Evolutionary conservation across 2,888 invertebrate genomes (phyloP).

Genomic region (Dryocosmus kuriphilus): DNA sequence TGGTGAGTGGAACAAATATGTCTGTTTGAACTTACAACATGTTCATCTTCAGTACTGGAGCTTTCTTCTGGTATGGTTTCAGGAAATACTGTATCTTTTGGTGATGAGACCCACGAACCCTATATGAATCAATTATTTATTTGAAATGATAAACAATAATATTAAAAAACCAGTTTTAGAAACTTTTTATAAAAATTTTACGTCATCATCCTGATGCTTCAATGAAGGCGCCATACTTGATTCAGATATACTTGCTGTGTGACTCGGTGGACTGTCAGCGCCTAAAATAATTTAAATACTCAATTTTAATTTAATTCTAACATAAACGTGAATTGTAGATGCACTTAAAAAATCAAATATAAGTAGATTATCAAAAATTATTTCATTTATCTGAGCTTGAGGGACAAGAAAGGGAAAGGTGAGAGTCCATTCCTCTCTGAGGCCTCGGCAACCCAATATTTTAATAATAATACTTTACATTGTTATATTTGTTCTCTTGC

Average conservation of each 20-base stretch:
- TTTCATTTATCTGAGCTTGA: too few species aligned
- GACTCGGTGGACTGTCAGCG: conserved; percentile 83
- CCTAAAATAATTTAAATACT: conserved; percentile 61
- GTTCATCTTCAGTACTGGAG: conserved; percentile 94
- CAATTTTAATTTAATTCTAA: neutral
- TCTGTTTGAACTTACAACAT: conserved; percentile 82
- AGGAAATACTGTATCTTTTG: conserved; percentile 92
- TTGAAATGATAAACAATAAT: conserved; percentile 29
- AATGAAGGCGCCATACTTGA: conserved; percentile 76
- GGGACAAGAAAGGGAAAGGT: too few species aligned
- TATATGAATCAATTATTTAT: conserved; percentile 68
- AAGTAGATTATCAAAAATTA: too few species aligned
- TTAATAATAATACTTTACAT: too few species aligned
- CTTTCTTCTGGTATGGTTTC: conserved; percentile 96
- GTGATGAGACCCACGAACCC: conserved; percentile 89
- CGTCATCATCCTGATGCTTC: conserved; percentile 82
- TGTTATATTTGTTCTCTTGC: too few species aligned
- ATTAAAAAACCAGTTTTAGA: too few species aligned
- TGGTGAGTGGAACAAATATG: neutral
- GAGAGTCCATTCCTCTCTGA: too few species aligned
- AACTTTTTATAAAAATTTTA: conserved; percentile 60
- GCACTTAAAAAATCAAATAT: neutral
- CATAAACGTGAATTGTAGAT: neutral
- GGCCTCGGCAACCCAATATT: too few species aligned
- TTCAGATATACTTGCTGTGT: conserved; percentile 80